Evolutionary conservation across 1,140 invertebrate genomes (phyloP), one percentile per base, ranked within the genome.

Genomic region (Conus ventricosus): DNA sequence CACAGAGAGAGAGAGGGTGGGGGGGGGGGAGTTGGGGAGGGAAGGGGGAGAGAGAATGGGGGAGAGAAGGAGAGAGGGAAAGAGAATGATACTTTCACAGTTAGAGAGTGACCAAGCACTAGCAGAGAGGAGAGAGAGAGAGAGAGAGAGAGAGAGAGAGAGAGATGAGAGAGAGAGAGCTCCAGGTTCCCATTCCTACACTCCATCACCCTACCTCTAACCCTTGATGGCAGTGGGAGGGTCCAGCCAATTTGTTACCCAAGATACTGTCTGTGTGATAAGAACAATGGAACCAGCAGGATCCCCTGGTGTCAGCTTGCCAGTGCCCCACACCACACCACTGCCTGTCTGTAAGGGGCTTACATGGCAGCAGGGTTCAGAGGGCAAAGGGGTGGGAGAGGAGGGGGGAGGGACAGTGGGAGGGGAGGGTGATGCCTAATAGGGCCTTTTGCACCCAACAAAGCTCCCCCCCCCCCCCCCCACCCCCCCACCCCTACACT

Each of bases 91-190:
- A 39, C 39, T 39, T 39, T 39, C 39, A 39, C 39, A 39, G 39
- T 39, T 39, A 39, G 39, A 39, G 39, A 39, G 39, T 39, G 39
- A 39, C 39, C 39, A 39, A 39, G 39, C 39, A 39, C 39, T 39
- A 39, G 39, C 3, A 3, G 0, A 39, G 39, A 39, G 3, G 76
- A 39, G 76, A 78, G 76, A 78, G 76, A 78, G 76, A 78, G 76
- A 78, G 76, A 78, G 76, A 27, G 76, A 78, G 76, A 78, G 76
- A 39, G 76, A 78, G 76, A 78, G 76, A 71, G 67, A 71, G 67
- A 71, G 55, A 57, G 13, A 6, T 10, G 7, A 20, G 7, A 71
- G 7, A 7, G 13, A 60, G 57, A 60, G 57, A 8, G 0, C 15
- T 60, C 1, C 57, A 8, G 8, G 15, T 15, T 0, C 57, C 57